phyloP scores from a whole-genome alignment of 2,797 vertebrate species.

The Pteropus rufus region DNA sequence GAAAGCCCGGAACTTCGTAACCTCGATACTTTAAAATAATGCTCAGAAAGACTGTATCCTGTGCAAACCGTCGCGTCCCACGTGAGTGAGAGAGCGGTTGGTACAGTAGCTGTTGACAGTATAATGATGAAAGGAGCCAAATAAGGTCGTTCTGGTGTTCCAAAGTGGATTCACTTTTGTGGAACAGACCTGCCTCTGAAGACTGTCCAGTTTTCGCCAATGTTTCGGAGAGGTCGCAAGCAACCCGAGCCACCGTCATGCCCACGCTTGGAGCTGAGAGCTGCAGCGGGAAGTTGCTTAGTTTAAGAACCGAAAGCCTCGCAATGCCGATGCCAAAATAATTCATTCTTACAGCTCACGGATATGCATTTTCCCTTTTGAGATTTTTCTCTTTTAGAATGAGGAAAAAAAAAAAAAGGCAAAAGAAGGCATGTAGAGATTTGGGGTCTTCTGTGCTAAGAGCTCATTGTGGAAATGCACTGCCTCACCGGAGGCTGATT shows the following conservation, averaged over 20 bases:
- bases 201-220: accelerated
- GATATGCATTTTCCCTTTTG: background rate
- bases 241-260: accelerated
- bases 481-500: background rate
- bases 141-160: background rate
- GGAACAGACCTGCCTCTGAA: background rate
- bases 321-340: background rate
- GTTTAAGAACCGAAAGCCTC: background rate
- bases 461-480: background rate
- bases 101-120: background rate
- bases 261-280: background rate
- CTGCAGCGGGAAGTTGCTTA: background rate
- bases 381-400: conserved; percentile 18
- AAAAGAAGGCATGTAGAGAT: background rate
- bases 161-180: background rate
- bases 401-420: background rate
- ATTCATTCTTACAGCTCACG: background rate
- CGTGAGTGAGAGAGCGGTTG: no score
- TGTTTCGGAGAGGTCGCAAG: accelerated
- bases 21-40: background rate
- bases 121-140: background rate
- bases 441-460: background rate
- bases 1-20: background rate
- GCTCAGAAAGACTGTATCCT: background rate
- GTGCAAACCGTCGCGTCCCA: accelerated